These are phyloP conservation scores for Epizoanthus scotinus DNA, from an alignment of 92 coral and sea anemone species.

Conservation along the genomic window DNA sequence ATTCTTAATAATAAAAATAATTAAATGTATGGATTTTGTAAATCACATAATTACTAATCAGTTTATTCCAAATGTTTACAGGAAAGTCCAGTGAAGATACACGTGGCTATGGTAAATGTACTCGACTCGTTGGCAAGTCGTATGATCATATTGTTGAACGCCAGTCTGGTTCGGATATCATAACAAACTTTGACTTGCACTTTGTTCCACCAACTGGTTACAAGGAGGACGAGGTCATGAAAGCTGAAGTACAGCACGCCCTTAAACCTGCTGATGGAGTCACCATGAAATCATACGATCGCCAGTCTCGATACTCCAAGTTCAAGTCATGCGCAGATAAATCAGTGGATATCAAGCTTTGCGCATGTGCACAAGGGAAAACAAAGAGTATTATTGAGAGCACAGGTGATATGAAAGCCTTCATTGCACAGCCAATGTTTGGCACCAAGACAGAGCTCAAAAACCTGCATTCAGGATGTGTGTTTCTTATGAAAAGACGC, in stretches of 20 bases:
- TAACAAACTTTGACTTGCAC: constrained; percentile 22
- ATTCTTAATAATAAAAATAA: too few species aligned
- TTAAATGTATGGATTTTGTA: too few species aligned
- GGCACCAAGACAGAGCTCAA: constrained; percentile 42
- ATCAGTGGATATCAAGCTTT: constrained; percentile 32
- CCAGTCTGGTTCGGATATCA: constrained; percentile 4
- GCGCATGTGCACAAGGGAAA: constrained; percentile 33
- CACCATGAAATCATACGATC: constrained; percentile 37
- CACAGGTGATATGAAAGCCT: constrained; percentile 31
- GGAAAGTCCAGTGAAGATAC: constrained; percentile 17
- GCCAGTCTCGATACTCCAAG: constrained; percentile 34
- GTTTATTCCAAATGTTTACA: background rate
- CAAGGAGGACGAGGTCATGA: constrained; percentile 26
- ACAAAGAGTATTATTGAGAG: constrained; percentile 32
- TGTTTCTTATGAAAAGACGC: constrained; percentile 52
- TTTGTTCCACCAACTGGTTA: constrained; percentile 20
- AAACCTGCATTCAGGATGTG: constrained; percentile 48
- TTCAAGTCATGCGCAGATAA: constrained; percentile 34
- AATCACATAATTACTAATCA: too few species aligned
- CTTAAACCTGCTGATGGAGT: constrained; percentile 16
- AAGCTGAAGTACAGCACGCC: constrained; percentile 12
- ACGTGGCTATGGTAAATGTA: constrained; percentile 39
- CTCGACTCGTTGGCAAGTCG: constrained; percentile 22
- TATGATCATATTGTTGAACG: constrained; percentile 35
- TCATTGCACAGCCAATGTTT: constrained; percentile 47